Evolutionary conservation across 2,113 vertebrate species (phyloP).

Genomic region (Piprites chloris): DNA sequence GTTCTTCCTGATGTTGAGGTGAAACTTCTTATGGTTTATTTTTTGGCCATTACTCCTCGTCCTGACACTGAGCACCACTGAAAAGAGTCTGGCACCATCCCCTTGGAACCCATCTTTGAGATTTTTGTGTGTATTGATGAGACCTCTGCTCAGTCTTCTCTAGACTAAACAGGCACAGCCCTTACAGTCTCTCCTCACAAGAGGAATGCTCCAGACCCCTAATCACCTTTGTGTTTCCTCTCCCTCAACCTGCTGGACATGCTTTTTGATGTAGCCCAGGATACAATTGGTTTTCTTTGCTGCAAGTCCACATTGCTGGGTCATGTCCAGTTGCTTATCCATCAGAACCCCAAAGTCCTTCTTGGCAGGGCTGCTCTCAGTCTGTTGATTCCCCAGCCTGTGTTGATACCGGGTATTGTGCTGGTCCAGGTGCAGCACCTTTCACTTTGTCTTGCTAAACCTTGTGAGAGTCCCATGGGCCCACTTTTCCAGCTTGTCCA

Average conservation of each 20-base stretch:
- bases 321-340: neutral
- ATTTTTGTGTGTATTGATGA: neutral
- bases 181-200: neutral
- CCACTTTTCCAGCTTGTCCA: neutral
- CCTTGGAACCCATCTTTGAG: neutral
- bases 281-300: rapidly evolving
- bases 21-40: neutral
- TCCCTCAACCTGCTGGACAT: rapidly evolving
- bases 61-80: neutral
- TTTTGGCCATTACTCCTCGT: neutral
- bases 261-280: neutral
- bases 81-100: neutral
- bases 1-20: neutral
- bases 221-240: neutral
- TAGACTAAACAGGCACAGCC: neutral
- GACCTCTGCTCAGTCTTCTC: neutral
- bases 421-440: neutral
- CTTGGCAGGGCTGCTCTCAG: neutral
- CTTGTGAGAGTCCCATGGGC: neutral
- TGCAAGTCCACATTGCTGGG: neutral
- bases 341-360: no score
- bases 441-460: neutral
- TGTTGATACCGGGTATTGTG: no score
- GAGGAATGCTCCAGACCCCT: neutral
- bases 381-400: neutral